phyloP scores from a whole-genome alignment of 2,797 vertebrate genomes.

The Bradypus variegatus region DNA sequence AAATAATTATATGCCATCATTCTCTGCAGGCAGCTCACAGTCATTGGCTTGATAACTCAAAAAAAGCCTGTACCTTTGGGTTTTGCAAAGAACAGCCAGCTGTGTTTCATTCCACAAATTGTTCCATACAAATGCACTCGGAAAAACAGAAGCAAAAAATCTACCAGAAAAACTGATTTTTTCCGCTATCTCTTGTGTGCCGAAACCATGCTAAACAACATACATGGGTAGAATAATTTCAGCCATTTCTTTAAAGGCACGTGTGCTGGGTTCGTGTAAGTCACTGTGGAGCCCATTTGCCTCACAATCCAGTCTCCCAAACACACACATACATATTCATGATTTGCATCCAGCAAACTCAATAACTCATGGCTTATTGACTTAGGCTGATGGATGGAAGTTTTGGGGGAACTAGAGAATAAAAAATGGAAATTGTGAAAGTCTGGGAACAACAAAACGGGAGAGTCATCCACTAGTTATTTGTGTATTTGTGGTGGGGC shows the following conservation, averaged over 20 bases:
- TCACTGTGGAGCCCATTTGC: conserved; percentile 3
- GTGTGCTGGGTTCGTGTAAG: neutral
- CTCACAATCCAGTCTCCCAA: conserved; percentile 47
- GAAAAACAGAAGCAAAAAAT: conserved; percentile 35
- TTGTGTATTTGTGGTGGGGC: neutral
- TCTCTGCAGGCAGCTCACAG: neutral
- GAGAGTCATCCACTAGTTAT: neutral
- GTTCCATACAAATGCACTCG: neutral
- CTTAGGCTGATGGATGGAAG: conserved; percentile 52
- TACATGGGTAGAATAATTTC: neutral
- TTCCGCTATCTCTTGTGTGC: neutral
- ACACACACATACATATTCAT: conserved; percentile 59
- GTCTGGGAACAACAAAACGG: neutral
- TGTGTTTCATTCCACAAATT: conserved; percentile 14
- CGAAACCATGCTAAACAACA: neutral
- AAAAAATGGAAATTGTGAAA: conserved; percentile 20
- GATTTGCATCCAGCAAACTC: conserved; percentile 8
- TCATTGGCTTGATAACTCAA: neutral
- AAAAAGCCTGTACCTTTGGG: neutral
- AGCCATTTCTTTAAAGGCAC: neutral
- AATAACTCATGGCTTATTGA: conserved; percentile 60
- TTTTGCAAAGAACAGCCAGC: conserved; percentile 8
- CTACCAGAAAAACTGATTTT: conserved; percentile 16
- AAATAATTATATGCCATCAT: neutral
- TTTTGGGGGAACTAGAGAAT: conserved; percentile 6